Evolutionary conservation across 2,888 invertebrate species (phyloP).

Genomic region (Leucoptera coffeella): DNA sequence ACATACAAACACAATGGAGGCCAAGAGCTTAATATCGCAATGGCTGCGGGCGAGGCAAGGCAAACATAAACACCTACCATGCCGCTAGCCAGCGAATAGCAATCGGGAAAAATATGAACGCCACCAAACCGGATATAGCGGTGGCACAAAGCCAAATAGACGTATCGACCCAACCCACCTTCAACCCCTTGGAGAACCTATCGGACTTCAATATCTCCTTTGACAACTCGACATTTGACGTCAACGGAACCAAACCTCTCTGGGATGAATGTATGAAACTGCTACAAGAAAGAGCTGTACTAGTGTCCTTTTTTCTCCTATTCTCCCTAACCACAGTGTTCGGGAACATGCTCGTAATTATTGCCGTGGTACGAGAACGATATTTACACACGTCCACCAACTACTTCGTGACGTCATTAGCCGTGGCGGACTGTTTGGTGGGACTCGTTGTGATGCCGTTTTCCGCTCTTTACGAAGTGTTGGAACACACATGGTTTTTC

Average conservation of each 20-base stretch:
- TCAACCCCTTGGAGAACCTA: too few species aligned
- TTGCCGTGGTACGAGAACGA: conserved; percentile 87
- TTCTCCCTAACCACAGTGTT: conserved; percentile 92
- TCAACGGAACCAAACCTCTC: conserved; percentile 18
- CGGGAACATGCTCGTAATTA: conserved; percentile 90
- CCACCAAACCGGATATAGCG: conserved; percentile 25
- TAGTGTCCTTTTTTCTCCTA: conserved; percentile 75
- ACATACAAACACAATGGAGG: conserved; percentile 36
- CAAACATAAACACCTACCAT: conserved; percentile 42
- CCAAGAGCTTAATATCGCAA: conserved; percentile 45
- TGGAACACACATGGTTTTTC: conserved; percentile 90
- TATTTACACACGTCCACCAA: conserved; percentile 96
- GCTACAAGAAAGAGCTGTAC: conserved; percentile 62
- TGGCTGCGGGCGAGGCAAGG: conserved; percentile 44
- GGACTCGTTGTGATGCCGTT: conserved; percentile 98
- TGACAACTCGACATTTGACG: conserved; percentile 20
- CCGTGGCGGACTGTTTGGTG: conserved; percentile 93
- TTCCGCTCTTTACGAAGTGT: conserved; percentile 82
- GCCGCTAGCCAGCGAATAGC: conserved; percentile 34
- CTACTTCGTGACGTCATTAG: conserved; percentile 94
- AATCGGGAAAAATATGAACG: conserved; percentile 37
- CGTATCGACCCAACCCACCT: too few species aligned
- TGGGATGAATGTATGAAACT: conserved; percentile 43
- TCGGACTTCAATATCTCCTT: conserved; percentile 28
- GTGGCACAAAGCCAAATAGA: conserved; percentile 41